A percentile compares a stretch with the other conserved stretches of the same genome.
Conservation (phyloP, 2,888 invertebrate genomes). For the Omphaloscelis lunosa region DNA sequence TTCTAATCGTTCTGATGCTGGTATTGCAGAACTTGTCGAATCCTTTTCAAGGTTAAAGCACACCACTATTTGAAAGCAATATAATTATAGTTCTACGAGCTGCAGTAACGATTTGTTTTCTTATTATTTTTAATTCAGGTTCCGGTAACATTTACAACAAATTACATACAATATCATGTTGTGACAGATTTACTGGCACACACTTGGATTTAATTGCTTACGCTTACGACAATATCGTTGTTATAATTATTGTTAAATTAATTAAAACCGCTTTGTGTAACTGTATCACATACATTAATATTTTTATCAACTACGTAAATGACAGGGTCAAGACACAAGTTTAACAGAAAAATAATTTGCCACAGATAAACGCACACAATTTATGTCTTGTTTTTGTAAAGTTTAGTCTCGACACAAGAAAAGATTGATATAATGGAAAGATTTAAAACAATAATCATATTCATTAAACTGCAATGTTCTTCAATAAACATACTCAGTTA, state of each 20-base stretch:
- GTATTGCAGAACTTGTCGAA: not conserved
- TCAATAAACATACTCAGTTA: constrained; percentile 44
- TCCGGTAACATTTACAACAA: constrained; percentile 19
- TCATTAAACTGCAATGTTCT: constrained; percentile 52
- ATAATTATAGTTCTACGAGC: not conserved
- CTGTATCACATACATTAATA: constrained; percentile 62
- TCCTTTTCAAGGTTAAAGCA: not conserved
- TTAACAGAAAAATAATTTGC: constrained; percentile 89
- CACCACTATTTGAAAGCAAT: not conserved
- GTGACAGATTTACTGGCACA: constrained; percentile 48
- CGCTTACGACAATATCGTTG: constrained; percentile 59
- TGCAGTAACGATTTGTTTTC: not conserved
- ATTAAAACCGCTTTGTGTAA: constrained; percentile 71
- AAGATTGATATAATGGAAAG: constrained; percentile 65
- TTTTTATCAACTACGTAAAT: constrained; percentile 77
- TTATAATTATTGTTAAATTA: constrained; percentile 74
- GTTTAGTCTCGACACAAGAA: constrained; percentile 63
- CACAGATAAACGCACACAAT: constrained; percentile 81
- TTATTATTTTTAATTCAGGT: not conserved
- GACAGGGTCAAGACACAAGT: constrained; percentile 80
- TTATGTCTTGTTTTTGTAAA: constrained; percentile 79
- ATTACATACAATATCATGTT: constrained; percentile 39
- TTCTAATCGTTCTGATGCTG: not conserved
- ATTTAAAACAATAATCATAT: constrained; percentile 65
- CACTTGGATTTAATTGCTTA: constrained; percentile 54